Evolutionary conservation across 2,797 vertebrate genomes (phyloP).

Genomic region (Meriones psammophilus): DNA sequence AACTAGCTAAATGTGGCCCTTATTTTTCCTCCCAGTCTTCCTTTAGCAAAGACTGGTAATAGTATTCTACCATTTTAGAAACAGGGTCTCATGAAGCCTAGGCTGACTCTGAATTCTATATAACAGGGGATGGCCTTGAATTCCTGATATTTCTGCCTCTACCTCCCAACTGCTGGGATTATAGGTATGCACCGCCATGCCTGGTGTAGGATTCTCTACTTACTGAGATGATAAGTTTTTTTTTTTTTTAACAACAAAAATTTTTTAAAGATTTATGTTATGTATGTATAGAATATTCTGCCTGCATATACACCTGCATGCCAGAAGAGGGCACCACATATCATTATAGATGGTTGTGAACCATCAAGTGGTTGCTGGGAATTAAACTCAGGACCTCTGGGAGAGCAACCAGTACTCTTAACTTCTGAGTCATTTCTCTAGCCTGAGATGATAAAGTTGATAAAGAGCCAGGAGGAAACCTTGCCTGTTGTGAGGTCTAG

Average conservation of each 20-base stretch:
- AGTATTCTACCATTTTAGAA: background rate
- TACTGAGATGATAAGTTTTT: background rate
- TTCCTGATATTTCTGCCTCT: background rate
- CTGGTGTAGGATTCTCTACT: background rate
- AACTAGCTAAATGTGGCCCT: background rate
- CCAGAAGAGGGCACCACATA: too few relatives aligned
- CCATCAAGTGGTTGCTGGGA: too few relatives aligned
- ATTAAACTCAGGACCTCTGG: too few relatives aligned
- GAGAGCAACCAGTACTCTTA: too few relatives aligned
- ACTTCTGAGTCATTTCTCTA: too few relatives aligned
- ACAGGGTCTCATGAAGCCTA: background rate
- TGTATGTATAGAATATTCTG: too few relatives aligned
- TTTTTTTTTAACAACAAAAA: too few relatives aligned
- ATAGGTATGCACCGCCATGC: background rate
- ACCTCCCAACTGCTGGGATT: background rate
- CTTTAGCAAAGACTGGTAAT: background rate
- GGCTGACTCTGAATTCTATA: background rate
- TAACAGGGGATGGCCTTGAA: background rate
- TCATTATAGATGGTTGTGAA: too few relatives aligned
- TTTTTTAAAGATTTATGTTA: too few relatives aligned
- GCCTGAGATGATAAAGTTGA: too few relatives aligned
- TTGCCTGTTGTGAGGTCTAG: background rate
- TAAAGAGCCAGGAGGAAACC: conserved; percentile 21
- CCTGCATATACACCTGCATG: too few relatives aligned
- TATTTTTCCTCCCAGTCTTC: background rate